These are phyloP conservation scores for Poecilia picta DNA, from an alignment of 2,797 vertebrate genomes.

Conservation along the genomic window DNA sequence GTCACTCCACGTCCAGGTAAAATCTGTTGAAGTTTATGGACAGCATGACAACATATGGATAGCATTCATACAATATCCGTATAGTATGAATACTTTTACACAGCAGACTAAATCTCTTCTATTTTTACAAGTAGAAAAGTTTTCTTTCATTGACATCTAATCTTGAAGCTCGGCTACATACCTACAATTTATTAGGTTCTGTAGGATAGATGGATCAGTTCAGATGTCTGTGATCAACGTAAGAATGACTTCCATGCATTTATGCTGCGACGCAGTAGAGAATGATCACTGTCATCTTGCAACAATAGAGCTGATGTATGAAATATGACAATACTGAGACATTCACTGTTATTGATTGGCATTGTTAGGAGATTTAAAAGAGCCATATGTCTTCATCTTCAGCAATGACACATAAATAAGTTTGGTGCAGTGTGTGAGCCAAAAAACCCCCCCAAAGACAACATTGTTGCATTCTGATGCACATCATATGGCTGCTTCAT, in stretches of 20 bases:
- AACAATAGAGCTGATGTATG: slow-evolving; percentile 85
- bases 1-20: neutral
- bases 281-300: slow-evolving; percentile 82
- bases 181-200: slow-evolving; percentile 20
- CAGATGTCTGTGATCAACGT: slow-evolving; percentile 66
- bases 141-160: neutral
- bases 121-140: neutral
- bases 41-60: neutral
- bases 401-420: slow-evolving; percentile 83
- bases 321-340: slow-evolving; percentile 84
- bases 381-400: slow-evolving; percentile 85
- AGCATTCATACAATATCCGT: no score
- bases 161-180: neutral
- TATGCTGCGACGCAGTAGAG: slow-evolving; percentile 71
- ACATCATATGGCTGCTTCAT: slow-evolving; percentile 77
- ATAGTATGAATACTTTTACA: neutral
- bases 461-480: slow-evolving; percentile 71
- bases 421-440: slow-evolving; percentile 69
- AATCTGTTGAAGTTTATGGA: neutral
- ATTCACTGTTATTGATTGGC: slow-evolving; percentile 88
- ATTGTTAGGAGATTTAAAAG: slow-evolving; percentile 87
- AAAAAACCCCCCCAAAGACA: slow-evolving; percentile 64
- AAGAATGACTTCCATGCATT: slow-evolving; percentile 70
- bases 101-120: neutral
- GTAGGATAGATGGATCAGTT: slow-evolving; percentile 58